These are phyloP conservation scores for Ceratosolen fusciceps DNA, from an alignment of 1,140 invertebrate genomes.

Conservation along the genomic window DNA sequence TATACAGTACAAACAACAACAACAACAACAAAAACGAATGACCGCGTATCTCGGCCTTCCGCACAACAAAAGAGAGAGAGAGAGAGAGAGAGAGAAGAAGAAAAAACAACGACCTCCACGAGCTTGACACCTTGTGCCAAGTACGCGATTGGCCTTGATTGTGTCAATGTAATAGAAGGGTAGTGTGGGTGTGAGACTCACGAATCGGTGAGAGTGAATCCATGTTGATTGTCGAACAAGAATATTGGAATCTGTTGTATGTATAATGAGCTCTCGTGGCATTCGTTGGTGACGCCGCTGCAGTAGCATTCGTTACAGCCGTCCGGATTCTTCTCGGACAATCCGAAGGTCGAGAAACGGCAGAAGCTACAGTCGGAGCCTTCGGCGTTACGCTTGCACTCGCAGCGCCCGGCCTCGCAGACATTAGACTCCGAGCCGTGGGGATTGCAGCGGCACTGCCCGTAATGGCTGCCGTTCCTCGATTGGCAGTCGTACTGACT, in stretches of 20 bases:
- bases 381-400: slow-evolving; percentile 82
- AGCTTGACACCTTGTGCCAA: no score
- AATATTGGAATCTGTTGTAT: slow-evolving; percentile 79
- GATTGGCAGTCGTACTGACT: slow-evolving; percentile 68
- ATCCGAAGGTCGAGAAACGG: slow-evolving; percentile 85
- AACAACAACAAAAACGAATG: not conserved
- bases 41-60: not conserved
- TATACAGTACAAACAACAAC: no score
- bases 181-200: slow-evolving; percentile 65
- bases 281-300: slow-evolving; percentile 86
- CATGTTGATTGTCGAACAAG: slow-evolving; percentile 74
- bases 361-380: slow-evolving; percentile 86
- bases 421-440: slow-evolving; percentile 73
- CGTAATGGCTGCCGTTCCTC: slow-evolving; percentile 32
- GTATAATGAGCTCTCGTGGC: slow-evolving; percentile 78
- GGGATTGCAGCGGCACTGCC: slow-evolving; percentile 77
- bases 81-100: not conserved
- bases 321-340: slow-evolving; percentile 80
- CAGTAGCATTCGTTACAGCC: slow-evolving; percentile 95
- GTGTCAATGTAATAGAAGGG: no score
- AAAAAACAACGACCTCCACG: no score
- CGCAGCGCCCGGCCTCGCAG: slow-evolving; percentile 75
- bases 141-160: no score
- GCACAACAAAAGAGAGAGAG: not conserved
- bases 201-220: slow-evolving; percentile 78